phyloP scores from a whole-genome alignment of 2,113 vertebrate genomes.

The Nerophis lumbriciformis region DNA sequence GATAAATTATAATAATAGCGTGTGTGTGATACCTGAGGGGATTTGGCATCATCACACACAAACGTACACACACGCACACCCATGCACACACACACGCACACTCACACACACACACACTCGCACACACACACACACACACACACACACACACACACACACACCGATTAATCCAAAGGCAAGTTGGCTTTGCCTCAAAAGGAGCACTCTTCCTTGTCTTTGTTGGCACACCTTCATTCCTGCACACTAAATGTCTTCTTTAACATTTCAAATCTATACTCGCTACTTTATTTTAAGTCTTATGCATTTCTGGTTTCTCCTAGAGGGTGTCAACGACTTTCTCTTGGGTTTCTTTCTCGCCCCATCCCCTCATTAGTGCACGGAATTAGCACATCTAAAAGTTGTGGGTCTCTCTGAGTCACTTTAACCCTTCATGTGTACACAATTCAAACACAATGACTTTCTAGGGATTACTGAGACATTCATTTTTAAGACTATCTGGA shows the following conservation, averaged over 20 bases:
- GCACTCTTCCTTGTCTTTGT: neutral
- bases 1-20: neutral
- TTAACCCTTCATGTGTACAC: neutral
- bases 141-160: neutral
- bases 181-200: conserved; percentile 15
- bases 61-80: neutral
- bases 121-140: neutral
- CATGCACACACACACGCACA: neutral
- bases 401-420: neutral
- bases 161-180: conserved; percentile 4
- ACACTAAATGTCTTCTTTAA: neutral
- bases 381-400: conserved; percentile 31
- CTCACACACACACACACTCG: neutral
- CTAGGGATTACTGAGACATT: neutral
- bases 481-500: too few species aligned
- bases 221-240: conserved; percentile 17
- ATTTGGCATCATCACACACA: conserved; percentile 45
- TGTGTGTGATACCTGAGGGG: conserved; percentile 36
- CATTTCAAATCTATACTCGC: neutral
- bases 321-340: conserved; percentile 16
- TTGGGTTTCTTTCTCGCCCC: conserved; percentile 25
- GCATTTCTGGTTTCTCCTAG: neutral
- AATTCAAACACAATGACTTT: neutral
- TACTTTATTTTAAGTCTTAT: neutral
- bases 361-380: conserved; percentile 18